Evolutionary conservation across 2,888 invertebrate species (phyloP).

Genomic region (Standfussiana lucernea): DNA sequence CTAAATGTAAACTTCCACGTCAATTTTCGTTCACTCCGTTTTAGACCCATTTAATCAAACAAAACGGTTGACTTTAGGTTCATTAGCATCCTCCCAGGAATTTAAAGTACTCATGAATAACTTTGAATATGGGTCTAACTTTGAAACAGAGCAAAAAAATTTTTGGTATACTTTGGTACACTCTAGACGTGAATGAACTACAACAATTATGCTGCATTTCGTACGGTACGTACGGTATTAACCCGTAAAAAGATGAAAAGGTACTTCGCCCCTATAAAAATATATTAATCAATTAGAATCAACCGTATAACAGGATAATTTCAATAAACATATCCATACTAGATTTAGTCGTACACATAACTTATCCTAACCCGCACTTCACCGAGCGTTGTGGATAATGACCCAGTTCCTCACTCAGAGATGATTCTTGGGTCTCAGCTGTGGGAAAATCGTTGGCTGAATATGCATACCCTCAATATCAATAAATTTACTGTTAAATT

Average conservation of each 20-base stretch:
- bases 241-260: background rate
- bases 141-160: background rate
- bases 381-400: no score
- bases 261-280: no score
- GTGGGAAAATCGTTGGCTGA: background rate
- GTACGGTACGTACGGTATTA: no score
- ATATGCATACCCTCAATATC: background rate
- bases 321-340: no score
- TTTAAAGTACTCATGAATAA: slow-evolving; percentile 1
- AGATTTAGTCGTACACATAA: no score
- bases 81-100: slow-evolving; percentile 14
- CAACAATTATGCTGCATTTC: no score
- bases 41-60: slow-evolving; percentile 24
- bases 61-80: background rate
- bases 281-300: no score
- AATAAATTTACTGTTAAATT: background rate
- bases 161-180: no score
- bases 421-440: background rate
- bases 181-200: no score
- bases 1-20: slow-evolving; percentile 7
- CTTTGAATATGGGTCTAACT: background rate
- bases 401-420: background rate
- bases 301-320: no score
- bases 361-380: no score
- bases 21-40: background rate